Percentiles rank a stretch among this genome's conserved stretches.
These are phyloP conservation scores for Marasmarcha lunaedactyla DNA, from an alignment of 2,888 invertebrate species.

Conservation along the genomic window DNA sequence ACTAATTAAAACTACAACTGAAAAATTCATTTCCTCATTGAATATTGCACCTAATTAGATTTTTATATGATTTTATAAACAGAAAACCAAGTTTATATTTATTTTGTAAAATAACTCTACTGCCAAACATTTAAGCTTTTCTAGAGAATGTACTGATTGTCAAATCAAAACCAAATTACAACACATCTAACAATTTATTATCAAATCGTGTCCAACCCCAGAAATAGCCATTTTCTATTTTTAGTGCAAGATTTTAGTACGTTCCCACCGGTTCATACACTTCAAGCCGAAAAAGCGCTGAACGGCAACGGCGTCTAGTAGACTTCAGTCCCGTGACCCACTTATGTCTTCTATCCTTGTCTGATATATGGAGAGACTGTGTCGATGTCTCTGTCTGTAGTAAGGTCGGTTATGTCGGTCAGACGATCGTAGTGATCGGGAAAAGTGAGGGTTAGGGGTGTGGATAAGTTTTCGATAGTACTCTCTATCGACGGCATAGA, in stretches of 20 bases:
- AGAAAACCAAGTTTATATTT: too few species aligned
- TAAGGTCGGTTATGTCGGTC: constrained; percentile 64
- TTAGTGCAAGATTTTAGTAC: constrained; percentile 35
- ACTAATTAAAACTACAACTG: too few species aligned
- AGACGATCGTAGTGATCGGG: constrained; percentile 53
- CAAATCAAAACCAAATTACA: too few species aligned
- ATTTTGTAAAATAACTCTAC: too few species aligned
- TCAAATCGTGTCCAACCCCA: background rate
- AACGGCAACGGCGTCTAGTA: constrained; percentile 17
- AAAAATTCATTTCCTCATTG: too few species aligned
- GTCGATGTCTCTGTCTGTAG: constrained; percentile 32
- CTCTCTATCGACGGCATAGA: background rate
- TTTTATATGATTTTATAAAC: too few species aligned
- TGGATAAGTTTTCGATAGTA: too few species aligned
- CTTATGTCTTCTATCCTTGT: constrained; percentile 35
- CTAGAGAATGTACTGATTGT: too few species aligned
- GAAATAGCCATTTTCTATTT: constrained; percentile 33
- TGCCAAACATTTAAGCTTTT: too few species aligned
- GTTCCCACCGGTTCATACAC: constrained; percentile 5
- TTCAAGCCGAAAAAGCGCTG: background rate
- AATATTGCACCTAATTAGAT: too few species aligned
- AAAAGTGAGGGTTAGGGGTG: constrained; percentile 32
- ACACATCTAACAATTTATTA: too few species aligned
- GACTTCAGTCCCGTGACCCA: constrained; percentile 55
- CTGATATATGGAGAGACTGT: constrained; percentile 15